Evolutionary conservation across 2,797 vertebrate species (phyloP).

Genomic region (Mallotus villosus): DNA sequence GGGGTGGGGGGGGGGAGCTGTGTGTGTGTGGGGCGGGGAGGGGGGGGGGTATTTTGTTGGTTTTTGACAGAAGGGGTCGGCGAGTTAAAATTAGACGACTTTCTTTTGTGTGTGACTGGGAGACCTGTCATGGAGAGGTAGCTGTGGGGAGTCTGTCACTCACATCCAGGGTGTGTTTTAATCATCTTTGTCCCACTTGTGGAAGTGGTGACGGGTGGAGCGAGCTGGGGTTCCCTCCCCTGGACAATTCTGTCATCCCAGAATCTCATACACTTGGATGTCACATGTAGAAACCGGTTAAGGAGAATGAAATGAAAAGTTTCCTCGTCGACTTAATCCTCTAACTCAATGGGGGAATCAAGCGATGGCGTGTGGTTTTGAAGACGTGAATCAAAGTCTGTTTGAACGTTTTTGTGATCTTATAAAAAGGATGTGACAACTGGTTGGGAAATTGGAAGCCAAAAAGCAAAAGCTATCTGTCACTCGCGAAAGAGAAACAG

Average conservation of each 20-base stretch:
- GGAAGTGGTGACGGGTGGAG: slow-evolving; percentile 74
- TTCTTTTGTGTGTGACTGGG: slow-evolving; percentile 66
- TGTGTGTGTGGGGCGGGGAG: background rate
- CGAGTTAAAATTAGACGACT: slow-evolving; percentile 78
- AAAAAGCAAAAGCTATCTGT: slow-evolving; percentile 69
- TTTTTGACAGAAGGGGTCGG: slow-evolving; percentile 68
- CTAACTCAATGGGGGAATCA: slow-evolving; percentile 72
- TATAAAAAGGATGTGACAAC: slow-evolving; percentile 64
- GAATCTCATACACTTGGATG: slow-evolving; percentile 69
- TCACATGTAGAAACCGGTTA: slow-evolving; percentile 69
- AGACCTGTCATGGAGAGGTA: slow-evolving; percentile 72
- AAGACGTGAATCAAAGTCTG: slow-evolving; percentile 60
- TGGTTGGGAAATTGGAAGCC: slow-evolving; percentile 71
- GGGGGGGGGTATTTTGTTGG: background rate
- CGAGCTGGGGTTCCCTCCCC: slow-evolving; percentile 74
- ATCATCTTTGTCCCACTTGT: slow-evolving; percentile 79
- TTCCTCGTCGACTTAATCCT: slow-evolving; percentile 71
- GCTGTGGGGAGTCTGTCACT: slow-evolving; percentile 77
- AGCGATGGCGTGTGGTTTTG: slow-evolving; percentile 62
- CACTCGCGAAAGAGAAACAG: slow-evolving; percentile 65
- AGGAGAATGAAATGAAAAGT: slow-evolving; percentile 70
- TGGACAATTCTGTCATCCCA: slow-evolving; percentile 72
- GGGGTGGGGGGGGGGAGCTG: slow-evolving; percentile 23
- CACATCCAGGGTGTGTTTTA: slow-evolving; percentile 77
- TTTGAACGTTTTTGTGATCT: slow-evolving; percentile 72